Base-by-base conservation (phyloP, 2,113 vertebrate genomes). In the Euleptes europaea region DNA sequence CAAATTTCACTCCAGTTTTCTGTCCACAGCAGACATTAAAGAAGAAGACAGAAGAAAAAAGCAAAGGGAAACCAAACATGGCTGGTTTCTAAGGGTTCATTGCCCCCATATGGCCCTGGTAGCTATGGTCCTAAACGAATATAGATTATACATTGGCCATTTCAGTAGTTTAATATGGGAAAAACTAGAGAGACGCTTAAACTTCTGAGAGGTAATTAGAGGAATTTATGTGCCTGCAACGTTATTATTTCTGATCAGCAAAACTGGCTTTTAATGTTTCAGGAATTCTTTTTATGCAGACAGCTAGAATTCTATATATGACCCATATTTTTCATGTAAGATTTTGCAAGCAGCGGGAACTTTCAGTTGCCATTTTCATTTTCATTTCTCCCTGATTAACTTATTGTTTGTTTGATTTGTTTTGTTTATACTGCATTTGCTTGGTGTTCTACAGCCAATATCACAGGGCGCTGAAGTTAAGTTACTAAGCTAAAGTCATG, bases 301-400 rank as follows among this genome's bases (percentile, higher is more conserved):
- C 26, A 15, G 8, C 42, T 73, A 73, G 42, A 47, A 73, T 5
- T 28, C 33, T 38, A 2, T 7, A 33, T 40, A 21, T 73, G 71
- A 26, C 33, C 17, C 38, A 13, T 26, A 47, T 44, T 73, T 42
- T 1, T 51, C 88, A 15, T n/a, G 10, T 54, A 31, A 1, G 1
- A 3, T 26, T 13, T 54, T 51, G 4, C 15, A 1, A 1, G 4
- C 2, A 6, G 1, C 9, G 23, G 28, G 35, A 0, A 9, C 1
- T 10, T 66, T 72, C 71, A 5, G 13, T 19, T 66, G 40, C 28
- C 57, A 75, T 75, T 35, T 47, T 73, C 40, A 11, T 19, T 78
- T 3, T 47, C 17, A 26, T 14, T 33, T 42, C 76, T 83, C 28
- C 54, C 19, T 9, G 15, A 21, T 19, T 57, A 21, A 57, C 21